phyloP scores from a whole-genome alignment of 2,113 vertebrate genomes.

The Melanerpes formicivorus region DNA sequence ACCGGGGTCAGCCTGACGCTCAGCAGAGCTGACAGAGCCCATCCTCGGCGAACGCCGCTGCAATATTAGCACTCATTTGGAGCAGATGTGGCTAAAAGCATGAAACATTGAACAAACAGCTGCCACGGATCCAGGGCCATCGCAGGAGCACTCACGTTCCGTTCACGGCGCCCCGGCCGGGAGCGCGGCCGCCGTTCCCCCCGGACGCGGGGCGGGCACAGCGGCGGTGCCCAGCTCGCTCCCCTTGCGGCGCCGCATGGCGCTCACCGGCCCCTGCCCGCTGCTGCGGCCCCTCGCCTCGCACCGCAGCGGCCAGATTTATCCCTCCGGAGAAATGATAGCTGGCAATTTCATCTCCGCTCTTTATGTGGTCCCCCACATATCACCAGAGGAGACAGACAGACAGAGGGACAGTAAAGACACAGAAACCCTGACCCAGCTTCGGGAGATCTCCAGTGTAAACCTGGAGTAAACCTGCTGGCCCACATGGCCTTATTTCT shows the following conservation, averaged over 20 bases:
- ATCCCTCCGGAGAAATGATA: background rate
- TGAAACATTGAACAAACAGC: conserved; percentile 99
- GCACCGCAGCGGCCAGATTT: background rate
- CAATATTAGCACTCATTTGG: conserved; percentile 98
- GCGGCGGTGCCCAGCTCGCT: background rate
- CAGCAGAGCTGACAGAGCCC: conserved; percentile 92
- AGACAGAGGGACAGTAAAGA: conserved; percentile 5
- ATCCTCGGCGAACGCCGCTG: conserved; percentile 88
- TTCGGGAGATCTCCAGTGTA: background rate
- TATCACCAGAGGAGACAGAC: background rate
- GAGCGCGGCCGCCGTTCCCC: conserved; percentile 62
- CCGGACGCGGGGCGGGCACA: conserved; percentile 28
- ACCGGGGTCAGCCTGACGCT: conserved; percentile 86
- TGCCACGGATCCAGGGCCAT: conserved; percentile 92
- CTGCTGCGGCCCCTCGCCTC: fast-evolving
- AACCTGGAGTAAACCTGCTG: background rate
- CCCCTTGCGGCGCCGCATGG: background rate
- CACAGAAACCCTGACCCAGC: background rate
- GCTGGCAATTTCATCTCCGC: conserved; percentile 3
- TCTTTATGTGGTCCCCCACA: background rate
- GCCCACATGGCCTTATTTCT: background rate
- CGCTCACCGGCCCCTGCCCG: background rate
- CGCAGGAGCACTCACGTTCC: conserved; percentile 83
- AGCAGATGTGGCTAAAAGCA: conserved; percentile 98
- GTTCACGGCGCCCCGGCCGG: conserved; percentile 75